Evolutionary conservation across 2,888 invertebrate species (phyloP).

Genomic region (Pinctada fucata): DNA sequence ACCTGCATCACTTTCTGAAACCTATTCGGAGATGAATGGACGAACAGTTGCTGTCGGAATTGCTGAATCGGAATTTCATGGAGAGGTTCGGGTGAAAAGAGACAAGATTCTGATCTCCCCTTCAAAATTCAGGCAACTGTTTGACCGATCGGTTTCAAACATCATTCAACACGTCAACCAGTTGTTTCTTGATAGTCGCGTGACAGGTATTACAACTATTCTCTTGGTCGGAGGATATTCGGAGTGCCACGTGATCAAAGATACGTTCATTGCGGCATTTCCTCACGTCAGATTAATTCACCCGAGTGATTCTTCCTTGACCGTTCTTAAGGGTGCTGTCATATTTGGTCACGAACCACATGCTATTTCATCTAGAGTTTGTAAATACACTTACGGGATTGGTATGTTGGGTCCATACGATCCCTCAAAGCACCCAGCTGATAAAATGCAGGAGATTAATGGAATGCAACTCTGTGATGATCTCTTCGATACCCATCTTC

Average conservation of each 20-base stretch:
- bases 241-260: conserved; percentile 26
- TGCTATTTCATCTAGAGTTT: conserved; percentile 29
- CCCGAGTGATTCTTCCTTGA: conserved; percentile 24
- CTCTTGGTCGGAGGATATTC: conserved; percentile 36
- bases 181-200: conserved; percentile 4
- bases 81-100: conserved; percentile 21
- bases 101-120: conserved; percentile 34
- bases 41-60: conserved; percentile 17
- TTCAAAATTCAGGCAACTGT: conserved; percentile 18
- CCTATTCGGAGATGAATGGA: conserved; percentile 9
- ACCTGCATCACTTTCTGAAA: conserved; percentile 28
- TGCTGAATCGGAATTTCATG: not conserved
- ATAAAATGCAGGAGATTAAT: conserved; percentile 12
- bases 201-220: conserved; percentile 17
- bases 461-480: conserved; percentile 28
- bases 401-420: conserved; percentile 22
- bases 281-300: conserved; percentile 29
- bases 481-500: conserved; percentile 31
- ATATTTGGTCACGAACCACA: conserved; percentile 35
- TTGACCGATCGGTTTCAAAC: conserved; percentile 25
- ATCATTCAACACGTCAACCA: conserved; percentile 30
- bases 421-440: conserved; percentile 10
- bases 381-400: conserved; percentile 38
- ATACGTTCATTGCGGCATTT: conserved; percentile 17
- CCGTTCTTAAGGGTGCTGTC: conserved; percentile 40